phyloP scores from a whole-genome alignment of 2,888 invertebrate species.

The Cotesia congregata region DNA sequence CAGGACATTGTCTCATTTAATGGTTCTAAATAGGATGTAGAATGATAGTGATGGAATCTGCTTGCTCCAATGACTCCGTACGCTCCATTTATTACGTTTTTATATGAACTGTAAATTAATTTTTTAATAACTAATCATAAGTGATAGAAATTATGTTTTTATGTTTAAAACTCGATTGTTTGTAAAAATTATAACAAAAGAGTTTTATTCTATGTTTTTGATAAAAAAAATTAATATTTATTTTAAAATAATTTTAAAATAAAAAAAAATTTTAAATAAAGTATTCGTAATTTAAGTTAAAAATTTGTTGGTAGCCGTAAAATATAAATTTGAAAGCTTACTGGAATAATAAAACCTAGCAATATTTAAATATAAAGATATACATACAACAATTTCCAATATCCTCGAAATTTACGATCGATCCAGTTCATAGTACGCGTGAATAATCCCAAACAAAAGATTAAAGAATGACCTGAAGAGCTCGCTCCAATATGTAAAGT shows the following conservation, averaged over 20 bases:
- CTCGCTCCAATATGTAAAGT: conserved; percentile 60
- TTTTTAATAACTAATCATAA: not conserved
- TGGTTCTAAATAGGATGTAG: not conserved
- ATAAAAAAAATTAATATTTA: too few relatives aligned
- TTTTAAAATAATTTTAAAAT: too few relatives aligned
- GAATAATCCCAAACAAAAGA: not conserved
- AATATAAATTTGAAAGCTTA: not conserved
- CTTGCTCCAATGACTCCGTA: not conserved
- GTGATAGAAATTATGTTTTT: not conserved
- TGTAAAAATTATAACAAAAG: too few relatives aligned
- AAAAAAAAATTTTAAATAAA: too few relatives aligned
- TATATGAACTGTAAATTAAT: not conserved
- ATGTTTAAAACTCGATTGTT: not conserved
- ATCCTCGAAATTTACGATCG: not conserved
- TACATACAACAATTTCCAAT: not conserved
- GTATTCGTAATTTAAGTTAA: too few relatives aligned
- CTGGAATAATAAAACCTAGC: not conserved
- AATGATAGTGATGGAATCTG: not conserved
- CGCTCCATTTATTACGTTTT: not conserved
- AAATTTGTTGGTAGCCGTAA: not conserved
- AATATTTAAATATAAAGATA: not conserved
- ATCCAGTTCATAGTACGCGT: not conserved
- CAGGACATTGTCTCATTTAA: conserved; percentile 57
- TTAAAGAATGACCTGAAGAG: not conserved
- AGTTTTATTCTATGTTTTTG: too few relatives aligned